phyloP scores from a whole-genome alignment of 2,888 invertebrate species.

The Dysmachus trigonus region DNA sequence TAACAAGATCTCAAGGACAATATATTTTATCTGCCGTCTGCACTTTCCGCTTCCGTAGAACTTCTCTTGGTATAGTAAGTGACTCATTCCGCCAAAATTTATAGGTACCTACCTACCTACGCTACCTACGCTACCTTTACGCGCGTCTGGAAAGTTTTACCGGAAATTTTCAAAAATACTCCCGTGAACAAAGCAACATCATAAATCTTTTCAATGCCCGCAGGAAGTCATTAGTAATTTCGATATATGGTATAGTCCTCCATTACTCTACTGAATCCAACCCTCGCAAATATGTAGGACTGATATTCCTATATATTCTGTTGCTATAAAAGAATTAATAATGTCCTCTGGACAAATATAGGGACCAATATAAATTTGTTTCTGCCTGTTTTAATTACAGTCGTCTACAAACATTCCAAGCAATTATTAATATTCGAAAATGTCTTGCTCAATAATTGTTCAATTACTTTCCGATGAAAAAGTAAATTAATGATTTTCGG shows the following conservation, averaged over 20 bases:
- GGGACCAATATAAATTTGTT: background rate
- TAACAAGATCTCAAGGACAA: background rate
- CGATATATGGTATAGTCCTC: background rate
- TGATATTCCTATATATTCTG: background rate
- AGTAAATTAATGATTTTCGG: background rate
- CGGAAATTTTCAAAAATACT: conserved; percentile 22
- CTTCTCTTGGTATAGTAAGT: background rate
- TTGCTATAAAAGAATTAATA: background rate
- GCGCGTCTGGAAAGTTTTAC: conserved; percentile 4
- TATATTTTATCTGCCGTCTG: background rate
- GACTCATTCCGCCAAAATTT: background rate
- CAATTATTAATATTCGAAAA: background rate
- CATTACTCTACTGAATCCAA: background rate
- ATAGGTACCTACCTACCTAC: background rate
- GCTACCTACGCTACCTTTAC: too few relatives aligned
- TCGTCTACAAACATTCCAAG: background rate
- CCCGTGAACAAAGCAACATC: background rate
- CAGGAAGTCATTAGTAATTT: background rate
- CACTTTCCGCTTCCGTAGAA: background rate
- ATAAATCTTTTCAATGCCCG: background rate
- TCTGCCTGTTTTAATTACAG: background rate
- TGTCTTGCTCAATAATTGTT: background rate
- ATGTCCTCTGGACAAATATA: background rate
- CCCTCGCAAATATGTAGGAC: background rate
- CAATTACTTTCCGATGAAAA: background rate